Base-by-base conservation (phyloP, 2,888 invertebrate species). In the Orthosia gracilis region DNA sequence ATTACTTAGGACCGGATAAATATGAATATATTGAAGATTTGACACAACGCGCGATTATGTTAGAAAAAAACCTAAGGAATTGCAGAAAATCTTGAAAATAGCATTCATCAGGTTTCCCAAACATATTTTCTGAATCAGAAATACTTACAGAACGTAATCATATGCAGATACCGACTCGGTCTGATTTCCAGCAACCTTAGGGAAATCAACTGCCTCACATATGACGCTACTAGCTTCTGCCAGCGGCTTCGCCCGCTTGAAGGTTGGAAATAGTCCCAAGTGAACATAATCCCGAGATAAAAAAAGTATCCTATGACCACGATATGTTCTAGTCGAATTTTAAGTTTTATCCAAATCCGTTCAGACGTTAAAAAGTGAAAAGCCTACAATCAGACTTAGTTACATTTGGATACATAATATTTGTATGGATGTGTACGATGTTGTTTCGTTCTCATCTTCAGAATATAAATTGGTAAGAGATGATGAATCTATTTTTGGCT, bases 201-300 rank as follows among this genome's bases (percentile, higher is more conserved):
- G 80, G 84, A 83, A 80, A 80, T 80, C 84, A 73, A 31, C 18
- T 57, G 61, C 52, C 73, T 78, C 73, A 54, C 49, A 73, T 70
- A 66, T 78, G 78, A 58, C 52, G 11, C 13, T 21, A 40, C 40
- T 40, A 40, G 7, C 40, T 40, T 40, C 9, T 40, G 9, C 40
- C 31, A 1, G 40, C 40, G 40, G 40, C 40, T 7, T 40, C 40
- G 40, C 40, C 40, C 40, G 40, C 40, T 0, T 40, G 1, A 9
- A 9, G 40, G 9, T 9, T 40, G 40, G 40, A 9, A 40, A 40
- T 40, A 40, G 9, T 9, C 40, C 9, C 9, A 40, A 9, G 40
- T 40, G 40, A 40, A 40, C 40, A 9, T 40, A 9, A 40, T 40
- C 40, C 40, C 40, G 40, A 40, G 9, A 9, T 40, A 40, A 7